Evolutionary conservation across 2,113 vertebrate genomes (phyloP).

Genomic region (Amphiprion ocellaris): DNA sequence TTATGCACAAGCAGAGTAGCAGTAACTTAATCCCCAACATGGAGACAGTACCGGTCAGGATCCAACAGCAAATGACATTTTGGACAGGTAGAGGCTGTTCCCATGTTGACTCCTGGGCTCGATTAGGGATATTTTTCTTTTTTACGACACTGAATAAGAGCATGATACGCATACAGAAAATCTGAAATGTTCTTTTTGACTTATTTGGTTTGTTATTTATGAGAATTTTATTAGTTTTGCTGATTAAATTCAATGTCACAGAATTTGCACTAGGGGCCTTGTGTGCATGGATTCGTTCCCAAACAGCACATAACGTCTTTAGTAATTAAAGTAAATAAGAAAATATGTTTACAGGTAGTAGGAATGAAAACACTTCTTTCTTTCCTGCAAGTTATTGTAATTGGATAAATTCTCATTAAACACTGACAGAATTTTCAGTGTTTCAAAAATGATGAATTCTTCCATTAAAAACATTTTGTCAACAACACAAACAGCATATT

Average conservation of each 20-base stretch:
- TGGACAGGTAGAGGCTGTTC: no score
- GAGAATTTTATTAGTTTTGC: no score
- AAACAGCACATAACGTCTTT: not conserved
- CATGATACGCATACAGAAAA: no score
- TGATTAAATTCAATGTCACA: no score
- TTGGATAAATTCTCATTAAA: slow-evolving; percentile 1
- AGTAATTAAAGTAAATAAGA: not conserved
- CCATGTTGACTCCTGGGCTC: no score
- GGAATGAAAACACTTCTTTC: not conserved
- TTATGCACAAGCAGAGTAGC: not conserved
- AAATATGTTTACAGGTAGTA: not conserved
- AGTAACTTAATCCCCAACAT: not conserved
- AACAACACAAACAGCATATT: not conserved
- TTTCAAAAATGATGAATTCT: not conserved
- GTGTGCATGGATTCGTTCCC: not conserved
- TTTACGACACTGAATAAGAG: no score
- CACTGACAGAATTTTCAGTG: not conserved
- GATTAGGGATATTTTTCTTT: no score
- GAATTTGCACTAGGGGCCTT: not conserved
- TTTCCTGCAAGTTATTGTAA: not conserved
- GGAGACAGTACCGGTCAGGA: not conserved
- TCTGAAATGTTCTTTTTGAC: not conserved
- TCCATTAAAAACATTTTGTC: not conserved
- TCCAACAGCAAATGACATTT: not conserved
- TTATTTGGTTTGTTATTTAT: no score